Evolutionary conservation across 2,888 invertebrate genomes (phyloP), one percentile per base, ranked within the genome.

Genomic region (Macrophya alboannulata): DNA sequence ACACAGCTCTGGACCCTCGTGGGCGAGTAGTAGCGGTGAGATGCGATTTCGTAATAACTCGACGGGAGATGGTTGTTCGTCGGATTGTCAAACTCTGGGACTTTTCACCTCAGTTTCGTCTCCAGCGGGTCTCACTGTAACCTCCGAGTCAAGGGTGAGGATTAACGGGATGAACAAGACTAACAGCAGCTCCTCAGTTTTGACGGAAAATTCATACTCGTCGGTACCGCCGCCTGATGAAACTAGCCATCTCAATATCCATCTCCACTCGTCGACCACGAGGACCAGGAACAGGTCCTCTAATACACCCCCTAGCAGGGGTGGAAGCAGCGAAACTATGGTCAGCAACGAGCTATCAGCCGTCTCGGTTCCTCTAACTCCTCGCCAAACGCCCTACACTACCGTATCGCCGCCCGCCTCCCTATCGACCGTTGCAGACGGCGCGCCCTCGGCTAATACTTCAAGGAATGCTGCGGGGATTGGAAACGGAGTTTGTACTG

Each of bases 371-470:
- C 81, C 40, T 17, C 55, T 77, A 15, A 51, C 77, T 17, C 55
- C 31, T 77, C 55, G 77, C n/a, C 55, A 48, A 77, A 77, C 77
- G 15, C 15, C 77, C 17, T 37, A 12, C 31, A 4, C 31, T 8
- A 25, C 21, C 37, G 51, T 31, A n/a, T 76, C 76, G 31, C 76
- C 76, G 5, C 62, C 81, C n/a, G 59, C 59, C 15, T 43, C 81
- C 21, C 40, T 74, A 81, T 81, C 81, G 81, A 81, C 81, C 81
- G 62, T 81, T 2, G 81, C n/a, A n/a, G n/a, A 81, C 59, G 81
- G 81, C 62, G 43, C 81, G 62, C 81, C 81, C 62, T 81, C 81
- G 81, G 40, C 62, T 62, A 81, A 81, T 62, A 62, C 62, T 9
- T 59, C 81, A 6, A n/a, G 62, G 43, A 62, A 59, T 59, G 62